Evolutionary conservation across 2,888 invertebrate genomes (phyloP), one percentile per base, ranked within the genome.

Genomic region (Tetragonisca angustula): DNA sequence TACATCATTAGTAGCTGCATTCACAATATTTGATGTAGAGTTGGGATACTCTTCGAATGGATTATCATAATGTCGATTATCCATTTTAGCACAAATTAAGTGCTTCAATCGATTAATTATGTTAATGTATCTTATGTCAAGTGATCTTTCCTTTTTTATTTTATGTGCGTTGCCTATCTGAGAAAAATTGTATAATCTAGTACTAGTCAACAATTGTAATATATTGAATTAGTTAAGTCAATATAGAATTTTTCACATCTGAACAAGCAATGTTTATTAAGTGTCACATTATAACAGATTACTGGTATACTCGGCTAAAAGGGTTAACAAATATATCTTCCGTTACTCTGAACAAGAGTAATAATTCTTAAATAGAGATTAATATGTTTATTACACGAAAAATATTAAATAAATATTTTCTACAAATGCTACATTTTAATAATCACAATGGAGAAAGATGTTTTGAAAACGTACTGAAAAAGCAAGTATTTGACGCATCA

Each of bases 11-110:
- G 64, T 64, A 59, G 56, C 36, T 24, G 11, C 15, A 83, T 94
- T 94, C 2, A 96, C 91, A 83, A 95, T 91, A 67, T 87, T 90
- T 4, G 94, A 92, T 76, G 84, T 88, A 56, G 71, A 11, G 77
- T 17, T 69, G 32, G 94, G 91, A 91, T 95, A 96, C 88, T 95
- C 95, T n/a, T 94, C 93, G 89, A 94, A 96, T 19, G 94, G 92
- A 92, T 96, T 96, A 87, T 94, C 93, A 92, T 95, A 96, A 89
- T 88, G 52, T 5, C 84, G 81, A 17, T 71, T 77, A 61, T 86
- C 85, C 89, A 89, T 89, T 69, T 54, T 36, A 43, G 6, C 17
- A 69, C 15, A 65, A 64, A 67, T 56, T 64, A 59, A 64, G 21
- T 32, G 74, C 21, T 49, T 73, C 21, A 62, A 74, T 65, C 19